Conservation (phyloP, 2,888 invertebrate species). For the Fissipunctia ypsillon region DNA sequence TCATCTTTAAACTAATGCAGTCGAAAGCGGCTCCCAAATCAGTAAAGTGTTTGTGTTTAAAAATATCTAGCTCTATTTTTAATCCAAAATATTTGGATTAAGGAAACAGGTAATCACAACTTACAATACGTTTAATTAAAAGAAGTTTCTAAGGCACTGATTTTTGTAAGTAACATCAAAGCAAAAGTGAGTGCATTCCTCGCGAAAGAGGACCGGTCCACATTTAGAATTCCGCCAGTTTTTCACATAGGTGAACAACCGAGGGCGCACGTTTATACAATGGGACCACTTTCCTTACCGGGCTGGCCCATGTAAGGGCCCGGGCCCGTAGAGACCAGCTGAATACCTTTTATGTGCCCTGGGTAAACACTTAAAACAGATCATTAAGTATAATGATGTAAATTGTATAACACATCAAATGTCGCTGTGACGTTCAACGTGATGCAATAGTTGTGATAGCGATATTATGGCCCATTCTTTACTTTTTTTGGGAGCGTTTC, state of each 20-base stretch:
- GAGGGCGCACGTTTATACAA: conserved; percentile 76
- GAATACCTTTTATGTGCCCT: conserved; percentile 67
- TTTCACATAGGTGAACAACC: conserved; percentile 85
- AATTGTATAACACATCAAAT: conserved; percentile 65
- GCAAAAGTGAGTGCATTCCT: conserved; percentile 70
- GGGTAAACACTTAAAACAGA: conserved; percentile 61
- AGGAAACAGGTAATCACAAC: conserved; percentile 14
- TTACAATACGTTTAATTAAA: not conserved
- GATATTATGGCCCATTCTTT: conserved; percentile 17
- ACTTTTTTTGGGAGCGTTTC: conserved; percentile 11
- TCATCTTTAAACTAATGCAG: conserved; percentile 21
- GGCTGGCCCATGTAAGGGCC: conserved; percentile 77
- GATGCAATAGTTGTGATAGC: conserved; percentile 33
- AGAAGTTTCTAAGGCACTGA: conserved; percentile 11
- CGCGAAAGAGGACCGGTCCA: conserved; percentile 63
- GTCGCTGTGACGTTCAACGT: conserved; percentile 55
- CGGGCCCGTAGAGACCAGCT: conserved; percentile 52
- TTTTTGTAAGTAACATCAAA: conserved; percentile 37
- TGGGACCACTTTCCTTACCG: conserved; percentile 86
- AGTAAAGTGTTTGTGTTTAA: conserved; percentile 20
- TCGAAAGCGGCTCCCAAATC: conserved; percentile 12
- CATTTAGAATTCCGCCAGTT: conserved; percentile 78
- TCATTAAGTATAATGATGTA: conserved; percentile 67
- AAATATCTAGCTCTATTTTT: conserved; percentile 18
- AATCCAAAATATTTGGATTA: conserved; percentile 29